A percentile compares a stretch with the other conserved stretches of the same genome.
phyloP scores from a whole-genome alignment of 2,113 vertebrate genomes.

The Pygoscelis adeliae region DNA sequence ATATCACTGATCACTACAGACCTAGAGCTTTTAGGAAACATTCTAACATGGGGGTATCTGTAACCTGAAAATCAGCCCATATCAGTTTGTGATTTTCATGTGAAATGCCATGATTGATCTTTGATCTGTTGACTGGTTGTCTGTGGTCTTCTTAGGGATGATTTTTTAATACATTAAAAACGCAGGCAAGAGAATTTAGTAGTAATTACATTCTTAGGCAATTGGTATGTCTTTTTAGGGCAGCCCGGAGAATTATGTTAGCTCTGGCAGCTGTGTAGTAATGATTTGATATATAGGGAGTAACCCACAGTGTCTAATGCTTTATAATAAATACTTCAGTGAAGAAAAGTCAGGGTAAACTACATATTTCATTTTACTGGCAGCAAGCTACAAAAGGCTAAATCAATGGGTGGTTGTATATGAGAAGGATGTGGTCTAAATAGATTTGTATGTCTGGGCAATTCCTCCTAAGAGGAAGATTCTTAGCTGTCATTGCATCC shows the following conservation, averaged over 20 bases:
- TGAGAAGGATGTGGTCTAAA: constrained; percentile 26
- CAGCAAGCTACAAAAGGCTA: constrained; percentile 30
- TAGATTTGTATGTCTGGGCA: background rate
- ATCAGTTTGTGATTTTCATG: constrained; percentile 7
- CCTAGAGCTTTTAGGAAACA: background rate
- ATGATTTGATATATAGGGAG: background rate
- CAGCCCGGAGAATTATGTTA: constrained; percentile 29
- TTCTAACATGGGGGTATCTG: background rate
- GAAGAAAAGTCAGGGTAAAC: constrained; percentile 53
- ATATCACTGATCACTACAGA: background rate
- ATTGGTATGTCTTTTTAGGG: constrained; percentile 1
- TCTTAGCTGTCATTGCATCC: background rate
- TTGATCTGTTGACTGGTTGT: background rate
- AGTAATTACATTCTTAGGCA: constrained; percentile 29
- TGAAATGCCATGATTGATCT: background rate
- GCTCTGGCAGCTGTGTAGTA: background rate
- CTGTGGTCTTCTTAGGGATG: background rate
- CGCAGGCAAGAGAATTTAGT: background rate
- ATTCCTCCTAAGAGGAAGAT: constrained; percentile 14
- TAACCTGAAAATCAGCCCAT: background rate
- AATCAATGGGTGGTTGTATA: constrained; percentile 24
- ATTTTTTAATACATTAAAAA: background rate
- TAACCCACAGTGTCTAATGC: constrained; percentile 8
- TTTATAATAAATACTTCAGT: constrained; percentile 59
- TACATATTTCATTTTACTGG: constrained; percentile 29